A percentile compares a stretch with the other conserved stretches of the same genome.
phyloP scores from a whole-genome alignment of 2,113 vertebrate species.

The Octodon degus region DNA sequence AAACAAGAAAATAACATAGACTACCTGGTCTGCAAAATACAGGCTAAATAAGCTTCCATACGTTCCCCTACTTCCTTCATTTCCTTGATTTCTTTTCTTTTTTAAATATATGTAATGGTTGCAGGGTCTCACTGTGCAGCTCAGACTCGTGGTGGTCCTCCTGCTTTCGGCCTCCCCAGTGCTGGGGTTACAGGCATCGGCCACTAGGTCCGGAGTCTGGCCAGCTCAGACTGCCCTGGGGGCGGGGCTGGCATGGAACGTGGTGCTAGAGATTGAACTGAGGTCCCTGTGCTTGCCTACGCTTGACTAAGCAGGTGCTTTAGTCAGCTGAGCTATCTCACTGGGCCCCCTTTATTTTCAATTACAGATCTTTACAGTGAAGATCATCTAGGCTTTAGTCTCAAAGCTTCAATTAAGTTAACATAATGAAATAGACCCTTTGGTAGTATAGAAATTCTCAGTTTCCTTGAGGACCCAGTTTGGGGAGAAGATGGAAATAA shows the following conservation, averaged over 20 bases:
- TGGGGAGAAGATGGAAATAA: not conserved
- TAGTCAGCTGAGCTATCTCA: no score
- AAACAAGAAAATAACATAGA: not conserved
- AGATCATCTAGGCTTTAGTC: not conserved
- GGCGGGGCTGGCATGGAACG: no score
- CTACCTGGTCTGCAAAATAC: not conserved
- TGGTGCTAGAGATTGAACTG: no score
- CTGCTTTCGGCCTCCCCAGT: no score
- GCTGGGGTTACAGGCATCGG: no score
- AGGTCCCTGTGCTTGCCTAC: no score
- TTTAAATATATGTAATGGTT: no score
- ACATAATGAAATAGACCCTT: not conserved
- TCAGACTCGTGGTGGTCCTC: no score
- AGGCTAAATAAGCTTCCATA: not conserved
- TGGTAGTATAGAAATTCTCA: not conserved
- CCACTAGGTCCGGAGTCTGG: no score
- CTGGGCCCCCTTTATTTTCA: not conserved
- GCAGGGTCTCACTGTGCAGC: no score
- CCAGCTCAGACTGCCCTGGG: no score
- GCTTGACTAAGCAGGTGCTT: no score
- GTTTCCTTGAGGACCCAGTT: not conserved
- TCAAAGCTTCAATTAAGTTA: not conserved
- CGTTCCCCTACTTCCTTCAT: not conserved
- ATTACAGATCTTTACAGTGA: not conserved
- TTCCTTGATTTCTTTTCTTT: not conserved